phyloP scores from a whole-genome alignment of 1,140 invertebrate species.

The Aplysia californica region DNA sequence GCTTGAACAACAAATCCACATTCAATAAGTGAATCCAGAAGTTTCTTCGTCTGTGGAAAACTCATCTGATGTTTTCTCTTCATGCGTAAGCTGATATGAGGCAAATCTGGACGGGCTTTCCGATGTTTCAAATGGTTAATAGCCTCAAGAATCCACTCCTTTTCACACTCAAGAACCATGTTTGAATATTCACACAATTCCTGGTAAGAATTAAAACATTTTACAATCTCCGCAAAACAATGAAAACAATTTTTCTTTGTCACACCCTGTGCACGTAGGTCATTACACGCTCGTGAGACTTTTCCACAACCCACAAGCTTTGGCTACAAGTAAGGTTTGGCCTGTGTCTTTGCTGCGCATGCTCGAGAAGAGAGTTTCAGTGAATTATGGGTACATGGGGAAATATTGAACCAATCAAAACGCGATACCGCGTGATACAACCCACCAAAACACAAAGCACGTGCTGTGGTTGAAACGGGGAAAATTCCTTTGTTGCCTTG shows the following conservation, averaged over 20 bases:
- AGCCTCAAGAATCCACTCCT: slow-evolving; percentile 28
- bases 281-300: slow-evolving; percentile 22
- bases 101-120: slow-evolving; percentile 27
- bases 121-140: slow-evolving; percentile 30
- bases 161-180: slow-evolving; percentile 21
- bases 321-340: too few relatives aligned
- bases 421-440: background rate
- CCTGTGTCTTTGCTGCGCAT: background rate
- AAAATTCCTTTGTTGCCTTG: too few relatives aligned
- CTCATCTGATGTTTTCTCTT: slow-evolving; percentile 24
- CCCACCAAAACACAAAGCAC: too few relatives aligned
- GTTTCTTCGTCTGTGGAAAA: slow-evolving; percentile 23
- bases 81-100: slow-evolving; percentile 24
- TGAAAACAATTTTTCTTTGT: background rate
- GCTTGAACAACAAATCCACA: slow-evolving; percentile 27
- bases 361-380: background rate
- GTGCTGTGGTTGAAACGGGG: too few relatives aligned
- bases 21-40: slow-evolving; percentile 25
- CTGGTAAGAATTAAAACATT: background rate
- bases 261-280: background rate
- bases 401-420: background rate
- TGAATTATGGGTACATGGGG: slow-evolving; percentile 15
- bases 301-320: too few relatives aligned
- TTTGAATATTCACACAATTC: background rate
- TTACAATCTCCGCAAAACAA: background rate